Evolutionary conservation across 2,797 vertebrate species (phyloP).

Genomic region (Thunnus albacares): DNA sequence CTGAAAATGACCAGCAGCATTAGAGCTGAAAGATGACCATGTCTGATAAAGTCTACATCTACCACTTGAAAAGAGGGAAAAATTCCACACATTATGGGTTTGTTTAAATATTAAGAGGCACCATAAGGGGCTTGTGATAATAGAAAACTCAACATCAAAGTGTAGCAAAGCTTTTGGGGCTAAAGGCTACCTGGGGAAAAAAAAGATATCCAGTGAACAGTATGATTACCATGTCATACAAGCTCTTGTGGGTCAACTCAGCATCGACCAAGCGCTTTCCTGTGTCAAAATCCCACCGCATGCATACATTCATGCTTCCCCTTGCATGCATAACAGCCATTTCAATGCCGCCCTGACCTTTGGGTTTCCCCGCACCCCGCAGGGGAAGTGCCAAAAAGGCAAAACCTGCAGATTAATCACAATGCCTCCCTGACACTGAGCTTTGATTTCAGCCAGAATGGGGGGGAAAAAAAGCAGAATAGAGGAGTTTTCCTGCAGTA

Average conservation of each 20-base stretch:
- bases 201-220: constrained; percentile 32
- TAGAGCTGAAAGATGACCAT: neutral
- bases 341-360: constrained; percentile 58
- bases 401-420: constrained; percentile 71
- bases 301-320: constrained; percentile 59
- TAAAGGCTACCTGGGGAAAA: constrained; percentile 38
- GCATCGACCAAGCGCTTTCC: constrained; percentile 12
- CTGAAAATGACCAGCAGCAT: neutral
- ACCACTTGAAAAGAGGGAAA: constrained; percentile 1
- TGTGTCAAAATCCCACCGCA: constrained; percentile 49
- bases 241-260: constrained; percentile 42
- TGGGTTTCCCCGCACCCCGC: constrained; percentile 19
- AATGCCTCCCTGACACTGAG: constrained; percentile 34
- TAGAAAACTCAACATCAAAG: constrained; percentile 30
- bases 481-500: constrained; percentile 37
- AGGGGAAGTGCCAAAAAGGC: constrained; percentile 45
- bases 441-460: constrained; percentile 51
- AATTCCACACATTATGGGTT: constrained; percentile 21
- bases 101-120: constrained; percentile 42
- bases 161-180: constrained; percentile 20
- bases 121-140: neutral
- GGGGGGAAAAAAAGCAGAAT: constrained; percentile 15
- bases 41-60: neutral
- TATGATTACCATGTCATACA: constrained; percentile 60
- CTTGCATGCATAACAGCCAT: constrained; percentile 43